Evolutionary conservation across 2,888 invertebrate genomes (phyloP).

Genomic region (Auanema freiburgensis): DNA sequence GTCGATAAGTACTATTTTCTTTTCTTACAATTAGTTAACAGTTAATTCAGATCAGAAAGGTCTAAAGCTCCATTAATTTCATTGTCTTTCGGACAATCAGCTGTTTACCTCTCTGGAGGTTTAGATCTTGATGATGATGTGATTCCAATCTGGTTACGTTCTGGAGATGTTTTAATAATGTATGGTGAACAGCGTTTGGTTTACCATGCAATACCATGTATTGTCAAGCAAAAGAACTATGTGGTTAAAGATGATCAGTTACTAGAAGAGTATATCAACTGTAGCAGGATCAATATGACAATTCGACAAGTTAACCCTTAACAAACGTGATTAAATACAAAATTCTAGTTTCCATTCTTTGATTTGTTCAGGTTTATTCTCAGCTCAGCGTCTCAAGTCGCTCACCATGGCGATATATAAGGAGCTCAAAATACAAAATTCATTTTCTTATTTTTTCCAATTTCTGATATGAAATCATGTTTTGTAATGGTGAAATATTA

Average conservation of each 20-base stretch:
- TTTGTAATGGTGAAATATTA: no score
- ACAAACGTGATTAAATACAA: no score
- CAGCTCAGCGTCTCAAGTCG: no score
- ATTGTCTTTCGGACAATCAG: slow-evolving; percentile 89
- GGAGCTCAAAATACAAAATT: no score
- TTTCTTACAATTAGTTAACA: no score
- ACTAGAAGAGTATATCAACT: slow-evolving; percentile 71
- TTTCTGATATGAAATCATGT: no score
- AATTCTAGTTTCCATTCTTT: no score
- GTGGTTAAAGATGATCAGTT: slow-evolving; percentile 28
- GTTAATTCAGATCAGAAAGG: slow-evolving; percentile 54
- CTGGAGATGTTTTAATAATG: slow-evolving; percentile 91
- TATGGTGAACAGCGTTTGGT: slow-evolving; percentile 79
- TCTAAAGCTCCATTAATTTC: slow-evolving; percentile 78
- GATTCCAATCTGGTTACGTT: slow-evolving; percentile 74
- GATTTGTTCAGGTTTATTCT: no score
- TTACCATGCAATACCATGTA: slow-evolving; percentile 91
- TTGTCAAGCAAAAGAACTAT: slow-evolving; percentile 66
- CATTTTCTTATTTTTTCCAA: no score
- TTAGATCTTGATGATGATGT: slow-evolving; percentile 53
- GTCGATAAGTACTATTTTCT: slow-evolving; percentile 78
- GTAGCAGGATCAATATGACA: slow-evolving; percentile 88
- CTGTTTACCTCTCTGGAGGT: slow-evolving; percentile 90
- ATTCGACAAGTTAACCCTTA: slow-evolving; percentile 83
- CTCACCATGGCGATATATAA: no score